Conservation (phyloP, 2,888 invertebrate species). For the Conomelus anceps region DNA sequence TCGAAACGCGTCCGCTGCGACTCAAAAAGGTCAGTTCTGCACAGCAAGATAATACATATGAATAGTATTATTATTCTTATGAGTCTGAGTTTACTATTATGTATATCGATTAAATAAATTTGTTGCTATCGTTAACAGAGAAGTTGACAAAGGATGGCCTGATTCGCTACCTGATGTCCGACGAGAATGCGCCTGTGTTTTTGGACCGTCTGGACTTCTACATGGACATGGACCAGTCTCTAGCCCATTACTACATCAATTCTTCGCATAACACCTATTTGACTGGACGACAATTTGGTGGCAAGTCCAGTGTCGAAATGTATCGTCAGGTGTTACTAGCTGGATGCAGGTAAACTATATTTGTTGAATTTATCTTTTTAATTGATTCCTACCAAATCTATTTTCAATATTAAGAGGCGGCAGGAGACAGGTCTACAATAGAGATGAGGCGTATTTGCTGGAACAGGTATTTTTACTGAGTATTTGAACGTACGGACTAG, state of each 20-base stretch:
- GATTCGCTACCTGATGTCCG: slow-evolving; percentile 97
- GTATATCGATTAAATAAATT: background rate
- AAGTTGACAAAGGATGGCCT: slow-evolving; percentile 90
- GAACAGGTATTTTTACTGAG: too few species aligned
- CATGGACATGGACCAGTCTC: slow-evolving; percentile 98
- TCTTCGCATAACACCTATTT: slow-evolving; percentile 95
- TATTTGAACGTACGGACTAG: too few species aligned
- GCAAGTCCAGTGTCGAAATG: slow-evolving; percentile 97
- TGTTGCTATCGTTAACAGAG: slow-evolving; percentile 54
- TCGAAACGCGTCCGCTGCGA: too few species aligned
- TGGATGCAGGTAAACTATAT: slow-evolving; percentile 77
- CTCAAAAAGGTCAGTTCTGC: too few species aligned
- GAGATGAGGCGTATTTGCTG: too few species aligned
- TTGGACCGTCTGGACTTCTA: slow-evolving; percentile 94
- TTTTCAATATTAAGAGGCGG: too few species aligned
- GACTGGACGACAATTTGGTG: slow-evolving; percentile 93
- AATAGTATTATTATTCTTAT: too few species aligned
- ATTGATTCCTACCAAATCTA: background rate
- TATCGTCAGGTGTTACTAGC: slow-evolving; percentile 94
- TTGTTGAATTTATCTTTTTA: background rate
- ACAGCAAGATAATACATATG: too few species aligned
- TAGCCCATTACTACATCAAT: slow-evolving; percentile 98
- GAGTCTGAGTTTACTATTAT: slow-evolving; percentile 4
- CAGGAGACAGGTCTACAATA: too few species aligned
- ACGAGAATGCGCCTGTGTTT: slow-evolving; percentile 99